These are phyloP conservation scores for Echiichthys vipera DNA, from an alignment of 2,797 vertebrate genomes.

Conservation along the genomic window DNA sequence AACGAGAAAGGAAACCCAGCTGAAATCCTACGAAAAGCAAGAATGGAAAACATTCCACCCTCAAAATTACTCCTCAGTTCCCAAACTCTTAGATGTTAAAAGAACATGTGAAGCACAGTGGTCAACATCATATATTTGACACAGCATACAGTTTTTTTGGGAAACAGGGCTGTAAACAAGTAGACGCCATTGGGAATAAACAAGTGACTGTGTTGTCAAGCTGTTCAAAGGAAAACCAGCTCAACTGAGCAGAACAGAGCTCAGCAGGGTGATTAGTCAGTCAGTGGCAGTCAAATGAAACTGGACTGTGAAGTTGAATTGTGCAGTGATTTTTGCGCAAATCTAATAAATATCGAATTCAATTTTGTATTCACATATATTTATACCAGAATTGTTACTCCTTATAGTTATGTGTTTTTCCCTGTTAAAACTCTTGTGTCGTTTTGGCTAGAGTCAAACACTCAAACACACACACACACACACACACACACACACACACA, in stretches of 20 bases:
- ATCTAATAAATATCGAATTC: background rate
- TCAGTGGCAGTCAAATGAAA: background rate
- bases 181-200: background rate
- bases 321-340: background rate
- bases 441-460: background rate
- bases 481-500: background rate
- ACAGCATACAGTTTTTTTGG: too few species aligned
- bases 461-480: too few species aligned
- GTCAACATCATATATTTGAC: too few species aligned
- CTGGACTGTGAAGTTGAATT: background rate
- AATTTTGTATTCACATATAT: background rate
- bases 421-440: background rate
- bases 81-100: too few species aligned
- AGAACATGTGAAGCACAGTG: too few species aligned
- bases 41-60: too few species aligned
- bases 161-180: too few species aligned
- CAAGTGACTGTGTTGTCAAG: background rate
- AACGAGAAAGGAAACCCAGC: too few species aligned
- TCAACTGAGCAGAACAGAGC: constrained; percentile 13
- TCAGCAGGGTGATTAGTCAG: background rate
- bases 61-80: too few species aligned
- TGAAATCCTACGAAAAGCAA: too few species aligned
- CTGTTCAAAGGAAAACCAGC: background rate
- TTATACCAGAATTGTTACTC: background rate
- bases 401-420: background rate